Evolutionary conservation across 2,888 invertebrate species (phyloP), one percentile per base, ranked within the genome.

Genomic region (Anagyrus pseudococci): DNA sequence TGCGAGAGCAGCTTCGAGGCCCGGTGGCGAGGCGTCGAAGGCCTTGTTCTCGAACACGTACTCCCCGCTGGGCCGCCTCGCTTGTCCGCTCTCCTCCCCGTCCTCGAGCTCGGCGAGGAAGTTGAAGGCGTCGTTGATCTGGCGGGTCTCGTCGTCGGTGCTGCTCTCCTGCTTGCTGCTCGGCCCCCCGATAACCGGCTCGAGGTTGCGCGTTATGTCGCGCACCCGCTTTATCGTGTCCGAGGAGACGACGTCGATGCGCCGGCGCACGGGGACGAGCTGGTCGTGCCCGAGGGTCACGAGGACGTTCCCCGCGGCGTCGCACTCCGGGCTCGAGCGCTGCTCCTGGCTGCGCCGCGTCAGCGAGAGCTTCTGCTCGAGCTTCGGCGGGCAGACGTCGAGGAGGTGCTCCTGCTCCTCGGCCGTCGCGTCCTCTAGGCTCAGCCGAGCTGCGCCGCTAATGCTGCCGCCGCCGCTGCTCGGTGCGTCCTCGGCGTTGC

Each of bases 351-450:
- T 73, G 13, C 70, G 71, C 0, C 71, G 67, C 6, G 75, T 77
- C 10, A 78, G 62, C 0, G 79, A 80, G n/a, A 80, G 66, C 53
- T 79, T 79, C 56, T 80, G 74, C 46, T 79, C 79, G 46, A 80
- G 66, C 54, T 79, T 76, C 6, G 80, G 80, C 0, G 77, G 78
- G 50, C 77, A 79, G 0, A 80, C 80, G 62, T 80, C 80, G 37
- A 80, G 68, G 4, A 80, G 70, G 50, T 80, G 80, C 20, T 80
- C 80, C 22, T 78, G 78, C 26, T 80, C 79, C n/a, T 80, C 79
- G 17, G 72, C 66, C 1, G 72, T 74, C 13, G 71, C 68, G 6
- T 67, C 62, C 3, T 58, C 10, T 2, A 64, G 56, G 1, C 4
- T 41, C 1, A 59, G 46, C 3, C 62, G 54, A 1, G 61, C 17